These are phyloP conservation scores for Rachycentron canadum DNA, from an alignment of 2,797 vertebrate species.

Conservation along the genomic window DNA sequence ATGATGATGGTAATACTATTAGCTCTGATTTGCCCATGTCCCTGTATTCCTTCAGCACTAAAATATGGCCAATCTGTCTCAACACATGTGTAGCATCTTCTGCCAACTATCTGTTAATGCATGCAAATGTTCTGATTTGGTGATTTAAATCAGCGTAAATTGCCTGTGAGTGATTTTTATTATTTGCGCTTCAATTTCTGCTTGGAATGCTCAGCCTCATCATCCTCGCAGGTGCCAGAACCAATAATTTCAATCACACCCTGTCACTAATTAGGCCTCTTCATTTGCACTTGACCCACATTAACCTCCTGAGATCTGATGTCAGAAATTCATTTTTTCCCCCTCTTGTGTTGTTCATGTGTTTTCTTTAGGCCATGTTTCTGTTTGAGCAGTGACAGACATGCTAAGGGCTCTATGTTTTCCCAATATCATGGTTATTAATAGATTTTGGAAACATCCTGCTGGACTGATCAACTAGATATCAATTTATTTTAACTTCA, in stretches of 20 bases:
- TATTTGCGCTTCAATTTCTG: conserved; percentile 50
- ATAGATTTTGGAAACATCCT: background rate
- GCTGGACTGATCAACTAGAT: background rate
- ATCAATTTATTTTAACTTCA: background rate
- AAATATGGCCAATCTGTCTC: conserved; percentile 54
- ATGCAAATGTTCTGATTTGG: conserved; percentile 65
- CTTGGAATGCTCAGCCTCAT: conserved; percentile 40
- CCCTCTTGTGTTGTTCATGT: conserved; percentile 19
- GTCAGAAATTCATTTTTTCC: conserved; percentile 16
- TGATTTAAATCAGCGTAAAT: conserved; percentile 59
- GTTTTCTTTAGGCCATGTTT: background rate
- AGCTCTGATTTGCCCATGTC: conserved; percentile 68
- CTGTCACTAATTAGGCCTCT: conserved; percentile 23
- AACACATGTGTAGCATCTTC: conserved; percentile 48
- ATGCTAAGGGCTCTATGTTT: background rate
- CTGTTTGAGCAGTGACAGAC: background rate
- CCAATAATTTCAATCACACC: conserved; percentile 35
- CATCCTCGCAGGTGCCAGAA: conserved; percentile 24
- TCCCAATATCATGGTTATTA: background rate
- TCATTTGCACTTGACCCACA: conserved; percentile 43
- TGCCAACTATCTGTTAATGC: conserved; percentile 67
- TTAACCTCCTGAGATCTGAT: conserved; percentile 27
- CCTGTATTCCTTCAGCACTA: conserved; percentile 59
- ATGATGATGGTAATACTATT: conserved; percentile 57
- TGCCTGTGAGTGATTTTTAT: conserved; percentile 59